Percentiles rank a stretch among this genome's conserved stretches.
These are phyloP conservation scores for Chrysogorgia sp. DNA, from an alignment of 92 coral and sea anemone genomes.

Conservation along the genomic window DNA sequence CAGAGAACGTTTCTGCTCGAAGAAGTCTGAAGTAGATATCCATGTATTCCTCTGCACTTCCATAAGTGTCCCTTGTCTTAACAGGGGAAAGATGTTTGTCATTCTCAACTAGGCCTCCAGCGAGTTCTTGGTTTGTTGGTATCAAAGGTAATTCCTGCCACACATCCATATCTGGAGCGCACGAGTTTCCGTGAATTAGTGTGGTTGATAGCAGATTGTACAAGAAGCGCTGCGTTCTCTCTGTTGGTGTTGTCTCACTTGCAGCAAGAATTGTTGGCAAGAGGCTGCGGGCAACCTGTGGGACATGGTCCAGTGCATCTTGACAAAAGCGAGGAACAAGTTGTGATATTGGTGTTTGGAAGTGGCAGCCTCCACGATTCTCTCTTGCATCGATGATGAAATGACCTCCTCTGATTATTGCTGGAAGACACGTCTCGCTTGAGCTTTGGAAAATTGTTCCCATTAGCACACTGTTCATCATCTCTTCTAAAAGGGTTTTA, in stretches of 20 bases:
- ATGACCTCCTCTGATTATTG: background rate
- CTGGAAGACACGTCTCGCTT: background rate
- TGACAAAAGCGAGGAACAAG: slow-evolving; percentile 6
- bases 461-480: slow-evolving; percentile 15
- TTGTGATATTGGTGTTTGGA: background rate
- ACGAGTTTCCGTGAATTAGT: background rate
- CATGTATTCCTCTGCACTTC: slow-evolving; percentile 44
- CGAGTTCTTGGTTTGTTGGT: slow-evolving; percentile 35
- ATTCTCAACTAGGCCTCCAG: slow-evolving; percentile 27
- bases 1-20: slow-evolving; percentile 46
- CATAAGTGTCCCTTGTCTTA: slow-evolving; percentile 36
- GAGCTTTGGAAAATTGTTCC: slow-evolving; percentile 11
- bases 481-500: background rate
- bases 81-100: slow-evolving; percentile 49
- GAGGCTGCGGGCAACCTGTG: slow-evolving; percentile 13
- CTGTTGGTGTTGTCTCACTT: slow-evolving; percentile 1
- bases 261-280: slow-evolving; percentile 23
- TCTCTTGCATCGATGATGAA: background rate
- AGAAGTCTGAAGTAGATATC: slow-evolving; percentile 49
- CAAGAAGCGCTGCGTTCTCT: slow-evolving; percentile 3
- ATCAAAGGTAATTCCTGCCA: slow-evolving; percentile 44
- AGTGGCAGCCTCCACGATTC: background rate
- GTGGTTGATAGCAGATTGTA: background rate
- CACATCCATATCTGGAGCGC: background rate
- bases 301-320: slow-evolving; percentile 2